A percentile compares a stretch with the other conserved stretches of the same genome.
Conservation (phyloP, 2,888 invertebrate species). For the Thelaira solivaga region DNA sequence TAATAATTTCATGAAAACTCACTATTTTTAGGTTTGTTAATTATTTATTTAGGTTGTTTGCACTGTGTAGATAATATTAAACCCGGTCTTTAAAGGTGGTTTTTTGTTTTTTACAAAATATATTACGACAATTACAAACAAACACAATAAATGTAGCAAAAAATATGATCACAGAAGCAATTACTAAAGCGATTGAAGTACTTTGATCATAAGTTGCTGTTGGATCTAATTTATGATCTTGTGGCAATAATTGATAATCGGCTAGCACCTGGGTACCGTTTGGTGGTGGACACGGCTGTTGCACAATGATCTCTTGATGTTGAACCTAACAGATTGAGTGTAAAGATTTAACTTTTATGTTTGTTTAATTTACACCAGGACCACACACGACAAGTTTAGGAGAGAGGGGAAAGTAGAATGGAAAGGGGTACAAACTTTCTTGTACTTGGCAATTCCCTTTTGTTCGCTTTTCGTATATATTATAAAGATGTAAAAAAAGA, state of each 20-base stretch:
- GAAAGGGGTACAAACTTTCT: too few relatives aligned
- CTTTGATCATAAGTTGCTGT: conserved; percentile 78
- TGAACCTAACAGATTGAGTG: too few relatives aligned
- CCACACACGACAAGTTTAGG: too few relatives aligned
- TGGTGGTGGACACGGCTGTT: conserved; percentile 87
- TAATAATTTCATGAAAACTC: conserved; percentile 6
- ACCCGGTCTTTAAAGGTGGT: conserved; percentile 51
- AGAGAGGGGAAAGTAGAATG: neutral
- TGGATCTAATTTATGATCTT: conserved; percentile 79
- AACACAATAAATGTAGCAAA: conserved; percentile 81
- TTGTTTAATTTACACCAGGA: too few relatives aligned
- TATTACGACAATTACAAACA: conserved; percentile 78
- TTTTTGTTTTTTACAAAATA: conserved; percentile 68
- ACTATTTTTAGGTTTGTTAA: neutral
- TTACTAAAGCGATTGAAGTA: conserved; percentile 80
- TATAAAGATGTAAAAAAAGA: too few relatives aligned
- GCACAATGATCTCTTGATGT: conserved; percentile 91
- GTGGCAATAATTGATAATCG: conserved; percentile 78
- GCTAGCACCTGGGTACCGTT: conserved; percentile 85
- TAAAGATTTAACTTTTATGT: too few relatives aligned
- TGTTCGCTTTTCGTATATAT: too few relatives aligned
- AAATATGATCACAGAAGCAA: conserved; percentile 82
- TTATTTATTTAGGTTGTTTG: neutral
- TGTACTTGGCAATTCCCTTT: too few relatives aligned
- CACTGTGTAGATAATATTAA: neutral